Conservation (phyloP, 2,797 vertebrate genomes). For the Todus mexicanus region DNA sequence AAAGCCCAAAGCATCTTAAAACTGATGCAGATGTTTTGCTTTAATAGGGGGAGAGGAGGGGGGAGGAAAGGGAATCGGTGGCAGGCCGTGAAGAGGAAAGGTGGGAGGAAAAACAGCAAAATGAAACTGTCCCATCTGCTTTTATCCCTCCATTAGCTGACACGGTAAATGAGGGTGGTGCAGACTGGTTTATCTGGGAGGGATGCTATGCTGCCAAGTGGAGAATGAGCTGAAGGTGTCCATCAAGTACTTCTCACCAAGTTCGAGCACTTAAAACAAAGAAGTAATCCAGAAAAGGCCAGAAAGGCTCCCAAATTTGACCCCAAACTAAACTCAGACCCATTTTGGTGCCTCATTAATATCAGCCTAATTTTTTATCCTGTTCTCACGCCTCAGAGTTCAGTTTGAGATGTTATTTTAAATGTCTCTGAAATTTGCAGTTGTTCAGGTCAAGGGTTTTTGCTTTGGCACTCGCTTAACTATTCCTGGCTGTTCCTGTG, state of each 20-base stretch:
- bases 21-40: constrained; percentile 36
- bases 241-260: fast-evolving
- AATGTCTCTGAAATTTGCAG: not conserved
- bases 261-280: not conserved
- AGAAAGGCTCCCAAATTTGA: not conserved
- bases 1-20: not conserved
- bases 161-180: not conserved
- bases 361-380: not conserved
- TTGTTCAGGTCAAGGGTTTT: constrained; percentile 43
- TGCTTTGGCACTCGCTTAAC: constrained; percentile 11
- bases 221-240: not conserved
- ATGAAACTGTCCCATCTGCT: not conserved
- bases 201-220: not conserved
- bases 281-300: not conserved
- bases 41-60: not conserved
- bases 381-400: constrained; percentile 1
- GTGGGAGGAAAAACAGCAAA: not conserved
- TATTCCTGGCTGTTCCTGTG: constrained; percentile 16
- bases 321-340: not conserved
- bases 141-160: not conserved
- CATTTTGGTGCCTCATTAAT: not conserved
- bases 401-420: not conserved
- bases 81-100: not conserved
- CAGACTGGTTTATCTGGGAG: not conserved
- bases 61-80: not conserved